Base-by-base conservation (phyloP, 2,797 vertebrate species). In the Gymnopithys bicolor region DNA sequence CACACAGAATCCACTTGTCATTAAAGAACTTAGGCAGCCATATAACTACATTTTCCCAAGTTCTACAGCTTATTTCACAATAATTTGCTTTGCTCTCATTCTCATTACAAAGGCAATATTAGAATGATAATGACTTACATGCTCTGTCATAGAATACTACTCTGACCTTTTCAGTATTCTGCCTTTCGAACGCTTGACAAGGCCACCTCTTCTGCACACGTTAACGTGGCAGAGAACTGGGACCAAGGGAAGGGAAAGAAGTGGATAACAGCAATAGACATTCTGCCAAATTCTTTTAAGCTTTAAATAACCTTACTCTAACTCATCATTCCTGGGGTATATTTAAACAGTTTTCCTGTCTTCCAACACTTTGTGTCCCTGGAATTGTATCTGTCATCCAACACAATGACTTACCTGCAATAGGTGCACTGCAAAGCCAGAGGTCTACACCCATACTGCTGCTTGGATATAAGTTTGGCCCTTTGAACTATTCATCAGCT, bases 111-210 rank as follows among this genome's bases (percentile, higher is more conserved):
- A 97, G 95, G 95, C 96, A 78, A 95, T 97, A 97, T 97, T 96
- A 96, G 82, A 94, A 95, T 94, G 93, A 96, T 97, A 97, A 97
- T 97, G 97, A 97, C 95, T 98, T 97, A 96, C 96, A 97, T 92
- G 95, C 95, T 93, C 93, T 97, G 90, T 97, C 96, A 97, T 97
- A 94, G 90, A 94, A 87, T 97, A 94, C 95, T 93, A 77, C 78
- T n/a, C 39, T 98, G 97, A 98, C 97, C 96, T 98, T 98, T 98
- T 97, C 96, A 98, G 84, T 96, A 97, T 96, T 96, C 96, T 97
- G 87, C 90, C 83, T 85, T 83, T 82, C 77, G 95, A 97, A 91
- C 94, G 91, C 91, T 89, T 96, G 95, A 97, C 96, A 97, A 92
- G 94, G 91, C 93, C 77, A 96, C 93, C 84, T 96, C 95, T 92